Conservation (phyloP, 2,888 invertebrate species). For the Tachina fera region DNA sequence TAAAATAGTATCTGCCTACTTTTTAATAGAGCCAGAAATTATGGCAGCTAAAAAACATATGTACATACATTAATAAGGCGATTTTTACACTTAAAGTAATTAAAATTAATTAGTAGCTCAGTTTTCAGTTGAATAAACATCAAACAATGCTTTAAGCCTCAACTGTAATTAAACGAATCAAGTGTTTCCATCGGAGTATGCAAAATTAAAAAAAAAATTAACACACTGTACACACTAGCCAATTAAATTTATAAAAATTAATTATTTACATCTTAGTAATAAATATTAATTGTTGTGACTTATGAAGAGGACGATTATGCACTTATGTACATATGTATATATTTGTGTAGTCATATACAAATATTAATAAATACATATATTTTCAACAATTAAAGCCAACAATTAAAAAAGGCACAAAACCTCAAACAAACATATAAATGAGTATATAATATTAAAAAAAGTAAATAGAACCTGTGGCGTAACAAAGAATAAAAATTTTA, state of each 20-base stretch:
- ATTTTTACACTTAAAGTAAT: background rate
- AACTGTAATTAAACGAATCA: slow-evolving; percentile 30
- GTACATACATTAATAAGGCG: too few relatives aligned
- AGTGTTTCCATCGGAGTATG: slow-evolving; percentile 16
- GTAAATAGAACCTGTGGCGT: slow-evolving; percentile 66
- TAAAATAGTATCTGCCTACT: too few relatives aligned
- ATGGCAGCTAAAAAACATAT: too few relatives aligned
- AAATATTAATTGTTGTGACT: background rate
- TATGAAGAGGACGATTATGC: background rate
- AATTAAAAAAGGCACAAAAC: slow-evolving; percentile 39
- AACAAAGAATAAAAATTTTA: slow-evolving; percentile 60
- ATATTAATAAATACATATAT: background rate
- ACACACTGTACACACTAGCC: slow-evolving; percentile 8
- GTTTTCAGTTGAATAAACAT: background rate
- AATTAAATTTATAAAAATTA: slow-evolving; percentile 50
- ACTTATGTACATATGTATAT: background rate
- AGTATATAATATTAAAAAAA: slow-evolving; percentile 22
- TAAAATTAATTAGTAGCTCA: background rate
- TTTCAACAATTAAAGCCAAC: slow-evolving; percentile 32
- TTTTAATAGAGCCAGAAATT: too few relatives aligned
- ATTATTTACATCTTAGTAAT: slow-evolving; percentile 37
- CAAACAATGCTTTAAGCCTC: background rate
- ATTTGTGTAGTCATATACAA: background rate
- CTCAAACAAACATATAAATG: slow-evolving; percentile 19
- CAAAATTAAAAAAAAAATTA: background rate